Percentiles rank a stretch among this genome's conserved stretches.
Conservation (phyloP, 2,888 invertebrate species). For the Lampropteryx suffumata region DNA sequence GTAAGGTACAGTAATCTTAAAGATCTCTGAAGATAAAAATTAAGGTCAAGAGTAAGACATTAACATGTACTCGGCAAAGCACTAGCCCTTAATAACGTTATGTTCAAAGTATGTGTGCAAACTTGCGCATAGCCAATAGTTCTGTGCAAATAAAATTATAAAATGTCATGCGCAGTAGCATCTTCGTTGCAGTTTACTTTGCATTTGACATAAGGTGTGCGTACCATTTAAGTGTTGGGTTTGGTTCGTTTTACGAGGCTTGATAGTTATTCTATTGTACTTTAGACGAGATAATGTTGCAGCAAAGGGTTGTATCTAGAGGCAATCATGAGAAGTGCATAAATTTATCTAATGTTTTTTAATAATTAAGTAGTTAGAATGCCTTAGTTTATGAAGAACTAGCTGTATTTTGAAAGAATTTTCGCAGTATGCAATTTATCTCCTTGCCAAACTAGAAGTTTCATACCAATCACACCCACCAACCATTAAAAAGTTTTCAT, state of each 20-base stretch:
- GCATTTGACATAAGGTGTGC: slow-evolving; percentile 64
- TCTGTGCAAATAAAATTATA: slow-evolving; percentile 48
- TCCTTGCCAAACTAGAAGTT: no score
- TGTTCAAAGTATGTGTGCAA: slow-evolving; percentile 33
- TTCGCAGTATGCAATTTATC: no score
- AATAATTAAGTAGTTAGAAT: background rate
- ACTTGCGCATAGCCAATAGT: slow-evolving; percentile 34
- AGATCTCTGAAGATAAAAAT: no score
- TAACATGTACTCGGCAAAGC: background rate
- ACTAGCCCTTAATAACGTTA: slow-evolving; percentile 16
- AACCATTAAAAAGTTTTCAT: no score
- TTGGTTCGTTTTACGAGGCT: slow-evolving; percentile 61
- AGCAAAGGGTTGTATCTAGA: slow-evolving; percentile 46
- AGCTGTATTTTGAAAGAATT: no score
- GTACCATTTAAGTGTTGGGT: slow-evolving; percentile 59
- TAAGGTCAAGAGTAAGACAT: background rate
- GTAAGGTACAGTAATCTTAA: no score
- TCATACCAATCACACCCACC: no score
- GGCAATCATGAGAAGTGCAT: background rate
- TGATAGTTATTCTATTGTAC: slow-evolving; percentile 68
- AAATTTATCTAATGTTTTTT: no score
- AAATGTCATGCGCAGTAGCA: slow-evolving; percentile 48
- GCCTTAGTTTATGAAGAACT: no score
- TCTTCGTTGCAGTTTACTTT: slow-evolving; percentile 46
- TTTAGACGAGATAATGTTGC: slow-evolving; percentile 59